Evolutionary conservation across 1,140 invertebrate genomes (phyloP).

Genomic region (Drosophila persimilis): DNA sequence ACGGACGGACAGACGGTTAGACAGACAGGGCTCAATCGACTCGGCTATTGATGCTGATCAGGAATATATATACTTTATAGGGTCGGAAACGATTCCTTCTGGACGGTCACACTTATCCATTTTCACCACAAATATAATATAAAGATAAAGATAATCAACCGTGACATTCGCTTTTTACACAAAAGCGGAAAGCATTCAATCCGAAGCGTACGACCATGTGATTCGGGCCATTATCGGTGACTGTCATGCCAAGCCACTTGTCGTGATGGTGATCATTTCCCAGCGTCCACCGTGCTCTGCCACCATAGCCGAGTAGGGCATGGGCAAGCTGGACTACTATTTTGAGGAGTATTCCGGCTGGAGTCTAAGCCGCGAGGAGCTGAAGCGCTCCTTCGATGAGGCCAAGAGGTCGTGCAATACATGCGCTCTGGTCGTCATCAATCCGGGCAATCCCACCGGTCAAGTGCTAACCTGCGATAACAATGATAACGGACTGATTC

Average conservation of each 20-base stretch:
- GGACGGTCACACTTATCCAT: too few species aligned
- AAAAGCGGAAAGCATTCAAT: slow-evolving; percentile 28
- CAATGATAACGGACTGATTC: slow-evolving; percentile 91
- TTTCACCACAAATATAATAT: too few species aligned
- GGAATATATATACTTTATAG: too few species aligned
- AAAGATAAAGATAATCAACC: too few species aligned
- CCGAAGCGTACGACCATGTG: slow-evolving; percentile 91
- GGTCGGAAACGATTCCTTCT: too few species aligned
- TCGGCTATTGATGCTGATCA: too few species aligned
- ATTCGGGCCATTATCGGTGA: slow-evolving; percentile 99
- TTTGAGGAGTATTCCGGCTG: slow-evolving; percentile 95
- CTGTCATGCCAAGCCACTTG: slow-evolving; percentile 94
- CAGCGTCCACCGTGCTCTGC: slow-evolving; percentile 99
- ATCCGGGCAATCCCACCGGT: slow-evolving; percentile 99
- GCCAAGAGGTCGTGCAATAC: slow-evolving; percentile 88
- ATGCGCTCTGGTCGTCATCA: slow-evolving; percentile 96
- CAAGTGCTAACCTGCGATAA: slow-evolving; percentile 94
- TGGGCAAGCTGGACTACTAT: slow-evolving; percentile 94
- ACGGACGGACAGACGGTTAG: too few species aligned
- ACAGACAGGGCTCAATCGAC: too few species aligned
- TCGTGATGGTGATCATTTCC: slow-evolving; percentile 98
- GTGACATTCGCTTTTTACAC: too few species aligned
- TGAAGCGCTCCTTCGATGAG: slow-evolving; percentile 91
- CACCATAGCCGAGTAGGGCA: slow-evolving; percentile 94
- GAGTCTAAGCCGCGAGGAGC: slow-evolving; percentile 91